Percentiles rank a stretch among this genome's conserved stretches.
Evolutionary conservation across 2,113 vertebrate species (phyloP).

Genomic region (Mirza zaza): DNA sequence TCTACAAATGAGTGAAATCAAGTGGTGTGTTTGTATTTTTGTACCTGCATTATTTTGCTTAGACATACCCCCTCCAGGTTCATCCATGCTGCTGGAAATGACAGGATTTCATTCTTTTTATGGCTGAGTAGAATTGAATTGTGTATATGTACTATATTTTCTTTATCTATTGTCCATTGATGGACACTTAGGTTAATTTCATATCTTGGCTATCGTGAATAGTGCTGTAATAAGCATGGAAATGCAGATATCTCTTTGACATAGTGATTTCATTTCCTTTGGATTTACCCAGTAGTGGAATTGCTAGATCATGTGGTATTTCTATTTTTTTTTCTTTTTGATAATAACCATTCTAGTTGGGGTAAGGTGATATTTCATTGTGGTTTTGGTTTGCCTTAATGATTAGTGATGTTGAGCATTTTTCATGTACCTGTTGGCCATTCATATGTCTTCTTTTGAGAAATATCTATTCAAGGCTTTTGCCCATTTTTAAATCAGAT

Average conservation of each 20-base stretch:
- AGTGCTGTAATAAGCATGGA: background rate
- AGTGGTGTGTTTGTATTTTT: no score
- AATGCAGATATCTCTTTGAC: no score
- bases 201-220: background rate
- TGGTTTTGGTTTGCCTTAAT: background rate
- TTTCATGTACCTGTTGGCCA: background rate
- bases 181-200: background rate
- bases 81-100: no score
- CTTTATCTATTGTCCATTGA: no score
- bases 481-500: background rate
- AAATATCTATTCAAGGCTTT: background rate
- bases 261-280: background rate
- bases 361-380: background rate
- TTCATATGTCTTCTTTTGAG: background rate
- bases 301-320: background rate
- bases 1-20: no score
- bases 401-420: background rate
- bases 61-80: no score
- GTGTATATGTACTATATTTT: no score
- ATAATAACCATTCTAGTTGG: background rate
- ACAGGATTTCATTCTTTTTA: no score
- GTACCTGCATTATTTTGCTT: no score
- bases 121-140: no score
- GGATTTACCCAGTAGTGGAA: background rate
- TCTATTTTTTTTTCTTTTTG: background rate